These are phyloP conservation scores for Diadegma fenestrale DNA, from an alignment of 2,888 invertebrate genomes.

Conservation along the genomic window DNA sequence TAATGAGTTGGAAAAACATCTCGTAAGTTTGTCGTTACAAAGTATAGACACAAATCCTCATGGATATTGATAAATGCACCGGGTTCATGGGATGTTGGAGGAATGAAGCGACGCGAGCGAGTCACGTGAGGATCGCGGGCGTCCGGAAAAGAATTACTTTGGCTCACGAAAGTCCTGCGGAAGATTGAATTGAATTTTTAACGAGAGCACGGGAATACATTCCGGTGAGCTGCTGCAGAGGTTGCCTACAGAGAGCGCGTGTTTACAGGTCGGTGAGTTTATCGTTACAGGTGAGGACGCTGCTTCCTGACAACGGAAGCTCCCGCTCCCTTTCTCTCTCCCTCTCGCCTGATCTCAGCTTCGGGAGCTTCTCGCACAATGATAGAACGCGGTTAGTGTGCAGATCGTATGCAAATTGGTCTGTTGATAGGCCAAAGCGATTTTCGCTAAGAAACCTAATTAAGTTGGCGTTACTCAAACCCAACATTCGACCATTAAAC, in stretches of 20 bases:
- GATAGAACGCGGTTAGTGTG: conserved; percentile 24
- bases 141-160: conserved; percentile 38
- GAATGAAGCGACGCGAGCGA: conserved; percentile 14
- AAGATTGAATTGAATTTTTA: conserved; percentile 59
- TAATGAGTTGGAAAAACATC: neutral
- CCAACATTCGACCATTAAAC: conserved; percentile 39
- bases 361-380: neutral
- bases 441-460: conserved; percentile 38
- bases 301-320: neutral
- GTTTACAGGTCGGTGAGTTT: conserved; percentile 12
- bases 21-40: conserved; percentile 12
- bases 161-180: conserved; percentile 37
- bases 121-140: conserved; percentile 10
- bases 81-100: conserved; percentile 3
- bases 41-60: neutral
- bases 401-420: conserved; percentile 57
- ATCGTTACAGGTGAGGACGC: neutral
- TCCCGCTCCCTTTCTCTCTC: neutral
- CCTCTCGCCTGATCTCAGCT: neutral
- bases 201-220: conserved; percentile 38
- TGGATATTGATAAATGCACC: conserved; percentile 8
- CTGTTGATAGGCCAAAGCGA: conserved; percentile 43
- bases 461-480: conserved; percentile 13
- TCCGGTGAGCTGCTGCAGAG: neutral
- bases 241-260: conserved; percentile 7